Base-by-base conservation (phyloP, 2,888 invertebrate species). In the Pasiphila rectangulata region DNA sequence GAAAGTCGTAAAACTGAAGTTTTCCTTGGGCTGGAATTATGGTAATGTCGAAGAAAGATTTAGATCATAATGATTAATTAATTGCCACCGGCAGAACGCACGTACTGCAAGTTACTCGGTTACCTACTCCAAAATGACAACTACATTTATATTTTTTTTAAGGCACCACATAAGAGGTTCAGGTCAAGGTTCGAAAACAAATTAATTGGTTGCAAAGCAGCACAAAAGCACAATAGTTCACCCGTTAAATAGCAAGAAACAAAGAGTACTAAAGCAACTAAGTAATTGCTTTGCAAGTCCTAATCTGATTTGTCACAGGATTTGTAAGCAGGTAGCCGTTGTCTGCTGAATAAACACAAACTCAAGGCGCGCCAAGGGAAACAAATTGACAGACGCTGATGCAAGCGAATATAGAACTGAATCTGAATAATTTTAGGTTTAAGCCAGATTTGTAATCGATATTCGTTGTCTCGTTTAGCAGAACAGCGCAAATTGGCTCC, bases 331-430 rank as follows among this genome's bases (percentile, higher is more conserved):
- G 32, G 32, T 32, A 38, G 19, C 5, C 27, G 37, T 21, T 42
- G 38, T 29, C 39, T 49, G 27, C 29, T n/a, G 5, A 19, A 3
- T 44, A 9, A 36, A 21, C 17, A 17, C 9, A 15, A n/a, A 32
- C 4, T 23, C 13, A 21, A 12, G 19, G 37, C 16, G 30, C 32
- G 32, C 3, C 36, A 20, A 24, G 40, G 21, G 24, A 36, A 44
- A 25, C 3, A 37, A 41, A 49, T 45, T 45, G 49, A 49, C 29
- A 44, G 39, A 35, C 35, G 24, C 15, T 35, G 44, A 36, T 34
- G 35, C 24, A 35, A 36, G 38, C 44, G 25, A 40, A 49, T 44
- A 32, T 42, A 51, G 50, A 46, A 51, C 32, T 41, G 41, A 32
- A 46, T 29, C 38, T 34, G 27, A 34, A 46, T 42, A 34, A 46